Evolutionary conservation across 2,113 vertebrate genomes (phyloP).

Genomic region (Pterocles orientalis): DNA sequence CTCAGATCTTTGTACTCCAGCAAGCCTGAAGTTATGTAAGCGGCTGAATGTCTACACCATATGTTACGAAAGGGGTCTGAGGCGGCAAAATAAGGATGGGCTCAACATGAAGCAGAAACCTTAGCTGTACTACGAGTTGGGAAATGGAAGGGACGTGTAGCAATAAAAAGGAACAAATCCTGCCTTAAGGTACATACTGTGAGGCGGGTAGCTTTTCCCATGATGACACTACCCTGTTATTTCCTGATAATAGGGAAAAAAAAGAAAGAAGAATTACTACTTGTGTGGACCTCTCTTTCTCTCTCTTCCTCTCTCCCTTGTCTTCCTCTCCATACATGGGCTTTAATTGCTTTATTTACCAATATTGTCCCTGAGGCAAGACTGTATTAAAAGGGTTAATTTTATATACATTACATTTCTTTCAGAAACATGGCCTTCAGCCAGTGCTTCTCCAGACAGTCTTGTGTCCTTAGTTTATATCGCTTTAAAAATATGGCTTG

Average conservation of each 20-base stretch:
- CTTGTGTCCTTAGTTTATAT: not conserved
- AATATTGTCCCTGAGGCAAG: not conserved
- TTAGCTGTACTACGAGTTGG: not conserved
- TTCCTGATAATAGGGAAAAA: not conserved
- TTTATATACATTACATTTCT: not conserved
- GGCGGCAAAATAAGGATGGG: constrained; percentile 14
- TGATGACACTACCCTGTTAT: not conserved
- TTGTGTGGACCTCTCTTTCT: not conserved
- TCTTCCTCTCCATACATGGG: not conserved
- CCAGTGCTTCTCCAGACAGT: not conserved
- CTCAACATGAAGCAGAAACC: not conserved
- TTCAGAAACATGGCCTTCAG: not conserved
- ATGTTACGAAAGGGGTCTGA: constrained; percentile 3
- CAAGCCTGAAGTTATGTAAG: constrained; percentile 64
- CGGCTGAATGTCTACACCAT: not conserved
- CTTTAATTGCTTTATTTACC: not conserved
- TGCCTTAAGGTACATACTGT: not conserved
- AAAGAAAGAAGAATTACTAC: not conserved
- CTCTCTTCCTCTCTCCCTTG: not conserved
- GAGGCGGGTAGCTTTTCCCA: not conserved
- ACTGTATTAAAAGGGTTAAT: not conserved
- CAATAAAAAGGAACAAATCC: constrained; percentile 31
- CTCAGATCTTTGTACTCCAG: constrained; percentile 56
- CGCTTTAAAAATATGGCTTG: not conserved
- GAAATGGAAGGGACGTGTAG: not conserved